Base-by-base conservation (phyloP, 2,113 vertebrate species). In the Gorilla gorilla region DNA sequence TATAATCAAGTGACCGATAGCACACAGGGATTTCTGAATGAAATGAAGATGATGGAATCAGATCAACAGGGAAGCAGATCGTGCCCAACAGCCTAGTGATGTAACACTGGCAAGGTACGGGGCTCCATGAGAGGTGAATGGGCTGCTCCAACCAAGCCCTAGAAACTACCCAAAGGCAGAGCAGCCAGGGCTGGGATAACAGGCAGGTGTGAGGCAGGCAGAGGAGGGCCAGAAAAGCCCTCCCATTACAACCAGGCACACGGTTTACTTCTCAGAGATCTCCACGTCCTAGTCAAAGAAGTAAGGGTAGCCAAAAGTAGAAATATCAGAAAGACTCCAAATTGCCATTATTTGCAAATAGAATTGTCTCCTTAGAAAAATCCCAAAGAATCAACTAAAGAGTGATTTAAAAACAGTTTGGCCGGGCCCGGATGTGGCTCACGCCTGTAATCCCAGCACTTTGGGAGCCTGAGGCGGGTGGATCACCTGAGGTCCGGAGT, bases 281-380 rank as follows among this genome's bases (percentile, higher is more conserved):
- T 16, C 12, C 30, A 57, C 70, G 72, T 38, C 27, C 88, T 35
- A 8, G 72, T 38, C 25, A 72, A 84, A 79, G 20, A 91, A 50
- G 52, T 40, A 72, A 59, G 13, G 50, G 11, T 35, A 50, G 8
- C 50, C 70, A 64, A 76, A 64, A 48, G 18, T 3, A 8, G 27
- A 66, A 75, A n/a, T 57, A 76, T 38, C 48, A 84, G n/a, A 75
- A 95, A 75, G 45, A 88, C 50, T 66, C 75, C 90, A 88, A 73
- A 64, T 75, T 70, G 40, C 75, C 45, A 81, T 55, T 75, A 55
- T 55, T n/a, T 75, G 66, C 30, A 55, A n/a, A 66, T 1, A 81
- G 3, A n/a, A 92, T 22, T 81, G 52, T 73, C 73, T 80, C 30
- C 38, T 88, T 88, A 70, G 38, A 25, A 80, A 80, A 88, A 48